A percentile compares a stretch with the other conserved stretches of the same genome.
phyloP scores from a whole-genome alignment of 2,113 vertebrate species.

The Limnothrissa miodon region DNA sequence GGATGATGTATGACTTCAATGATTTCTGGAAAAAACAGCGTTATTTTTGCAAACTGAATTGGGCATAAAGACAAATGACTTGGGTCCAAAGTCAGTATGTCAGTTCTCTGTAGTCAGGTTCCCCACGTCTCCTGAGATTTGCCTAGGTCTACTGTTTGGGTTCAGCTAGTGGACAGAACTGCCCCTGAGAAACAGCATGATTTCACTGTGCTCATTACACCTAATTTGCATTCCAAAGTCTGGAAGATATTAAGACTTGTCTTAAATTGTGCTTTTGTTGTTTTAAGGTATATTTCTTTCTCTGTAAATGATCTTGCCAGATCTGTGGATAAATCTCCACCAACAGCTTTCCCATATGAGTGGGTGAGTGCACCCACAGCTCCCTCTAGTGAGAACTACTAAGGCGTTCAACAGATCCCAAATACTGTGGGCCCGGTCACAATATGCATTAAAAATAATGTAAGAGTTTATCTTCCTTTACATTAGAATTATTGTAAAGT shows the following conservation, averaged over 20 bases:
- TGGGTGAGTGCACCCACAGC: constrained; percentile 37
- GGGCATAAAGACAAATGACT: not conserved
- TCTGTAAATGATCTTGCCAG: not conserved
- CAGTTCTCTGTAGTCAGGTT: not conserved
- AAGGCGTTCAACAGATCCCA: not conserved
- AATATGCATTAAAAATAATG: not conserved
- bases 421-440: not conserved
- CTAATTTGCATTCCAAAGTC: not conserved
- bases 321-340: constrained; percentile 4
- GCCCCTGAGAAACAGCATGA: not conserved
- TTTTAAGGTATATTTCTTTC: not conserved
- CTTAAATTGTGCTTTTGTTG: not conserved
- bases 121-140: not conserved
- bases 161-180: not conserved
- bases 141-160: not conserved
- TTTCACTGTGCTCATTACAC: not conserved
- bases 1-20: not conserved
- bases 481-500: not conserved
- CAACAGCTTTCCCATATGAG: not conserved
- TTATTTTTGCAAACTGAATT: not conserved
- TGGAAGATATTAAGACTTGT: not conserved
- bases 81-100: not conserved
- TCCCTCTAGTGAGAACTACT: constrained; percentile 47
- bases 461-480: not conserved
- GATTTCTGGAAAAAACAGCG: not conserved